These are phyloP conservation scores for Periplaneta americana DNA, from an alignment of 1,140 invertebrate genomes.

Conservation along the genomic window DNA sequence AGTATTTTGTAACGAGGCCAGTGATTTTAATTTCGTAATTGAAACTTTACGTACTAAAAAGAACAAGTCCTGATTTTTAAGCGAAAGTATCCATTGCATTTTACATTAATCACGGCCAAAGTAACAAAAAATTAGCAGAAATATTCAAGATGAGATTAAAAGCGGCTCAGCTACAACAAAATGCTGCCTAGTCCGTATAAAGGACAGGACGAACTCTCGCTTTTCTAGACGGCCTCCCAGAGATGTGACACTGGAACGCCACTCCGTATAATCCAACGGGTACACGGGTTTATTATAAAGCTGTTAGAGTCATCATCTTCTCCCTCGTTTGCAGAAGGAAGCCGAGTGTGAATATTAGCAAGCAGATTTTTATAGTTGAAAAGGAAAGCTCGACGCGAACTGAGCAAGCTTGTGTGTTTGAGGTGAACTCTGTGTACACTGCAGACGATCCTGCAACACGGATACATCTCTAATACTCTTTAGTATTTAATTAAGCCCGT, in stretches of 20 bases:
- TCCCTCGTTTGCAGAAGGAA: not conserved
- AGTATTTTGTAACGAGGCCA: too few species aligned
- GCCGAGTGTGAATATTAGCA: not conserved
- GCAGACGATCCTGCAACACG: not conserved
- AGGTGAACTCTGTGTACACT: not conserved
- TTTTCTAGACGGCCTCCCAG: not conserved
- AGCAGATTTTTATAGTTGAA: not conserved
- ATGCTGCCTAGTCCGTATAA: too few species aligned
- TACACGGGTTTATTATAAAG: not conserved
- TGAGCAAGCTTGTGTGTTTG: not conserved
- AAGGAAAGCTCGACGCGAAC: not conserved
- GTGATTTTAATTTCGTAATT: too few species aligned
- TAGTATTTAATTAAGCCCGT: too few species aligned
- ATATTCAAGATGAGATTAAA: too few species aligned
- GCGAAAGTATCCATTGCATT: too few species aligned
- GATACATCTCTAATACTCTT: not conserved
- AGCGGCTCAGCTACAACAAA: too few species aligned
- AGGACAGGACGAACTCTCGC: too few species aligned
- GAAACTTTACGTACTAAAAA: too few species aligned
- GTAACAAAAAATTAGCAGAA: too few species aligned
- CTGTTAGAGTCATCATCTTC: not conserved
- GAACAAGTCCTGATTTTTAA: too few species aligned
- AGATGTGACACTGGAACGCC: not conserved
- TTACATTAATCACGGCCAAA: too few species aligned
- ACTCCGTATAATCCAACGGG: not conserved